Evolutionary conservation across 2,888 invertebrate genomes (phyloP).

Genomic region (Papilio protenor): DNA sequence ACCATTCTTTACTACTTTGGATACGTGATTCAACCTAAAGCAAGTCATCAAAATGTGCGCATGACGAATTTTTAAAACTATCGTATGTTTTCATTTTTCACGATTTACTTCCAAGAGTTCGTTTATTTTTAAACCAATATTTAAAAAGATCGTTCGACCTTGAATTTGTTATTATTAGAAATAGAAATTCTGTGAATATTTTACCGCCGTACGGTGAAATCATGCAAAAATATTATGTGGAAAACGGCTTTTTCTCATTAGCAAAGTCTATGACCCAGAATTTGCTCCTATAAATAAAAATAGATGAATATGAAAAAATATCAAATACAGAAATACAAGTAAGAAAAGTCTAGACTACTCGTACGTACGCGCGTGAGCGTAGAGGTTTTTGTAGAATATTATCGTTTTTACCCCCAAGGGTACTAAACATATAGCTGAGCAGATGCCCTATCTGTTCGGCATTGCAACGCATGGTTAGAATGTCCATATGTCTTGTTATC

Average conservation of each 20-base stretch:
- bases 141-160: slow-evolving; percentile 14
- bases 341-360: too few species aligned
- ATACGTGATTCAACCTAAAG: slow-evolving; percentile 3
- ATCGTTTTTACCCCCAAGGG: too few species aligned
- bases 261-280: neutral
- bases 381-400: too few species aligned
- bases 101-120: slow-evolving; percentile 7
- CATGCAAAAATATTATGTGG: neutral
- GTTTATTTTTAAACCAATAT: slow-evolving; percentile 12
- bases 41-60: neutral
- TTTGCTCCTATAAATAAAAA: neutral
- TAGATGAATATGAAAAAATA: too few species aligned
- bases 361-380: too few species aligned
- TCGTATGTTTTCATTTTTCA: slow-evolving; percentile 5
- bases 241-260: neutral
- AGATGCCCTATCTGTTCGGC: too few species aligned
- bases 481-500: too few species aligned
- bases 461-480: too few species aligned
- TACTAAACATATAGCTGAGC: too few species aligned
- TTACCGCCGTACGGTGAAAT: neutral
- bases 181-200: slow-evolving; percentile 6
- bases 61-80: slow-evolving; percentile 8
- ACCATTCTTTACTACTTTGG: neutral
- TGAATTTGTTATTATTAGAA: slow-evolving; percentile 22
- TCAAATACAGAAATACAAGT: too few species aligned